Conservation (phyloP, 2,888 invertebrate genomes). For the Cataglyphis albicans region DNA sequence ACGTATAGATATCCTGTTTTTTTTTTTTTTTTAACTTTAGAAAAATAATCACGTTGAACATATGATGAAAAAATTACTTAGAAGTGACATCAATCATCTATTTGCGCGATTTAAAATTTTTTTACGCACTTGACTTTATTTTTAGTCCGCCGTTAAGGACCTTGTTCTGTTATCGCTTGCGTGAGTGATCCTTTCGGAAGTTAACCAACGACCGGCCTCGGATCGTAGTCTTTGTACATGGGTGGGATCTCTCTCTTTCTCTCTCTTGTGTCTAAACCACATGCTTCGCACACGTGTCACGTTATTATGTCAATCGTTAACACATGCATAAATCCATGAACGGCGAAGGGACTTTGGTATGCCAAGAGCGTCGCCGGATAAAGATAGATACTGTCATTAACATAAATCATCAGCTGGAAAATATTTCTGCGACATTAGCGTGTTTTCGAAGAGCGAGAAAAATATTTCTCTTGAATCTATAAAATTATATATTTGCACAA, state of each 20-base stretch:
- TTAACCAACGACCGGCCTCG: constrained; percentile 30
- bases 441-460: constrained; percentile 1
- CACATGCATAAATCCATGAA: constrained; percentile 73
- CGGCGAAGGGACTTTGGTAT: constrained; percentile 42
- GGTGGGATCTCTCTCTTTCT: constrained; percentile 24
- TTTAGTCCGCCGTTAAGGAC: constrained; percentile 16
- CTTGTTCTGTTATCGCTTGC: constrained; percentile 1
- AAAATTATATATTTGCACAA: background rate
- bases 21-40: background rate
- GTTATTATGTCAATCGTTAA: constrained; percentile 80
- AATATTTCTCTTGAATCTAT: constrained; percentile 9
- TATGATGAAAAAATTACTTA: background rate
- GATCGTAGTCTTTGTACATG: constrained; percentile 47
- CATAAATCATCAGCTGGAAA: constrained; percentile 43
- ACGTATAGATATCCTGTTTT: too few relatives aligned
- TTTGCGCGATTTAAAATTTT: background rate
- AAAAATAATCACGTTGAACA: background rate
- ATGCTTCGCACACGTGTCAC: constrained; percentile 78
- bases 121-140: background rate
- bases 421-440: constrained; percentile 26
- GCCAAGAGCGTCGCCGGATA: constrained; percentile 34
- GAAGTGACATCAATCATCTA: background rate
- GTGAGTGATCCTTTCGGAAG: constrained; percentile 39
- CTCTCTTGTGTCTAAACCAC: constrained; percentile 54
- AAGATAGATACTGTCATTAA: constrained; percentile 42